Base-by-base conservation (phyloP, 2,113 vertebrate genomes). In the Lutjanus erythropterus region DNA sequence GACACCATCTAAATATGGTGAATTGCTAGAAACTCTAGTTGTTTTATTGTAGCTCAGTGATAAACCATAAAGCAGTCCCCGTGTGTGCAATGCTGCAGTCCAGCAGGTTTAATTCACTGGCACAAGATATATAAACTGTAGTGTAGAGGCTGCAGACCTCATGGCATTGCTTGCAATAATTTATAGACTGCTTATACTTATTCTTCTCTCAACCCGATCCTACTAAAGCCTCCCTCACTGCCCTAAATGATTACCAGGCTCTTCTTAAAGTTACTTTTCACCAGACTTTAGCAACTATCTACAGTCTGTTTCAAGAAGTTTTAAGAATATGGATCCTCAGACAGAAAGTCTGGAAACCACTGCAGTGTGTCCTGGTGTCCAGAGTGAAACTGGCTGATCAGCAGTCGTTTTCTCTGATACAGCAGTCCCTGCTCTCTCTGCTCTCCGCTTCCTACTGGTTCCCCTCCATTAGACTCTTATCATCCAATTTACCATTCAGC, bases 391-490 rank as follows among this genome's bases (percentile, higher is more conserved):
- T 37, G 62, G 73, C 47, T 76, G 37, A 84, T 88, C 81, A 88
- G 81, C 81, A 80, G 37, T 59, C 25, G 5, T 81, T 55, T 58
- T 41, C 33, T 89, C 87, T 88, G 80, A 88, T 68, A 42, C 88
- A 79, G 90, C 85, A 88, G 10, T 61, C 8, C 35, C 49, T 68
- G 15, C 25, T 75, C n/a, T 27, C 61, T 53, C 49, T 65, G 15
- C 56, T 78, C n/a, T 25, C 47, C 46, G 23, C 27, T 65, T 87
- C 58, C 29, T 53, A 70, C 78, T 35, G 25, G 71, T 88, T 76
- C 59, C 53, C 72, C 69, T 82, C 85, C 74, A 88, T 86, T 88
- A 84, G 37, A 89, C 73, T 75, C 68, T 67, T 72, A 74, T 84
- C 74, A 75, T 84, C 60, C 75, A 72, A 79, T 88, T 86, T 74